phyloP scores from a whole-genome alignment of 2,113 vertebrate species.

The Myanophis thanlyinensis region DNA sequence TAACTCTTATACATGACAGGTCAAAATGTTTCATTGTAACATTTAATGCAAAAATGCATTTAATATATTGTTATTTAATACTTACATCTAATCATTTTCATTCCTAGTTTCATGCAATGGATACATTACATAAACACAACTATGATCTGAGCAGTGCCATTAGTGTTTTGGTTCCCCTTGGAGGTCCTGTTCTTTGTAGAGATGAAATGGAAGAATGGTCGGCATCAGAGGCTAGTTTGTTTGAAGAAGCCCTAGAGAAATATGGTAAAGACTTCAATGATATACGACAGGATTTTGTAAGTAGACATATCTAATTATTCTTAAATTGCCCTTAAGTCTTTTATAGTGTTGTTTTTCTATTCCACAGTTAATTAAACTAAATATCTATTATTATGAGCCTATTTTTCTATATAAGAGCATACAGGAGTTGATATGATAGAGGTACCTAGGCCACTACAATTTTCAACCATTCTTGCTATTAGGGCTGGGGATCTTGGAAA shows the following conservation, averaged over 20 bases:
- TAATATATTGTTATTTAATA: background rate
- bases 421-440: background rate
- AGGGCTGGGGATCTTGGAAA: background rate
- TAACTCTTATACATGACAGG: background rate
- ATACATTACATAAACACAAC: slow-evolving; percentile 89
- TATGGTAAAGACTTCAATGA: slow-evolving; percentile 99
- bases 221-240: slow-evolving; percentile 93
- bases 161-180: slow-evolving; percentile 90
- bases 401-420: background rate
- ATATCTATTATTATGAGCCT: background rate
- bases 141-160: slow-evolving; percentile 93
- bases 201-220: slow-evolving; percentile 99
- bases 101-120: slow-evolving; percentile 93
- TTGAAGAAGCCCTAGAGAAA: slow-evolving; percentile 96
- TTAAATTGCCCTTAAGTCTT: background rate
- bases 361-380: background rate
- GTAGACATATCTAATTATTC: slow-evolving; percentile 49
- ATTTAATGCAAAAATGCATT: background rate
- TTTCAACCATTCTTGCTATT: background rate
- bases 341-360: background rate
- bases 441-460: background rate
- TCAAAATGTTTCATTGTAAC: background rate
- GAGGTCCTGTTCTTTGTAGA: slow-evolving; percentile 92
- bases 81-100: background rate
- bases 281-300: slow-evolving; percentile 98